phyloP scores from a whole-genome alignment of 30 jellyfish, hydroid and myxozoan species.

The Chrysaora quinquecirrha region DNA sequence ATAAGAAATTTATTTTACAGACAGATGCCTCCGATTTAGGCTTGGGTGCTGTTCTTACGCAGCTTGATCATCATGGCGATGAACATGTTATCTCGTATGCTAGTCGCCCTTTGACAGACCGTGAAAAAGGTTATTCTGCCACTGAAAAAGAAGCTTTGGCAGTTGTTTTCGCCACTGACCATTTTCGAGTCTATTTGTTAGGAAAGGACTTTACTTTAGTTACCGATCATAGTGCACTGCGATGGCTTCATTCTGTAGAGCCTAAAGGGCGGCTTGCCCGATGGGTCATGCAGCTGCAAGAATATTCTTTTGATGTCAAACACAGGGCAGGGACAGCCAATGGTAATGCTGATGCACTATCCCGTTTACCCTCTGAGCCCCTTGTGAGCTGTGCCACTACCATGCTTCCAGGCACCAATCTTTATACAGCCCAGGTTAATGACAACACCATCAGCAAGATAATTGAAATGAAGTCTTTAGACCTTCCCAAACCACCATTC shows the following conservation, averaged over 20 bases:
- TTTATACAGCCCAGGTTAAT: background rate
- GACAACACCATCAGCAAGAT: too few species aligned
- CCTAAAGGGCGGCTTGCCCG: conserved; percentile 58
- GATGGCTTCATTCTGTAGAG: conserved; percentile 41
- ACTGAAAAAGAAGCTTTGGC: conserved; percentile 63
- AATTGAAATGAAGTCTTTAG: too few species aligned
- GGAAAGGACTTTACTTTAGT: conserved; percentile 39
- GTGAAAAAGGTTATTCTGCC: conserved; percentile 53
- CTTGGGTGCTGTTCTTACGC: conserved; percentile 49
- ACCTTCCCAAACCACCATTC: background rate
- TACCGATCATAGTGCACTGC: conserved; percentile 1
- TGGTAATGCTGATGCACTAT: conserved; percentile 71
- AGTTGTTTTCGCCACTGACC: conserved; percentile 31
- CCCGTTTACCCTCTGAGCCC: conserved; percentile 23
- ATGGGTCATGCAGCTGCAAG: conserved; percentile 36
- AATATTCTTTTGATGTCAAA: conserved; percentile 9
- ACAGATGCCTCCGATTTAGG: conserved; percentile 63
- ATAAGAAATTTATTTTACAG: too few species aligned
- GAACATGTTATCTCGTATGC: conserved; percentile 56
- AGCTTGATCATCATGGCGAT: conserved; percentile 6
- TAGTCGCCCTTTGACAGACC: conserved; percentile 47
- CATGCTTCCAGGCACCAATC: background rate
- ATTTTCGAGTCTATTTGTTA: conserved; percentile 22
- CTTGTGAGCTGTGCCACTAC: conserved; percentile 25
- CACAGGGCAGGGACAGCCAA: conserved; percentile 37